Evolutionary conservation across 2,113 vertebrate genomes (phyloP).

Genomic region (Oostethus manadensis): DNA sequence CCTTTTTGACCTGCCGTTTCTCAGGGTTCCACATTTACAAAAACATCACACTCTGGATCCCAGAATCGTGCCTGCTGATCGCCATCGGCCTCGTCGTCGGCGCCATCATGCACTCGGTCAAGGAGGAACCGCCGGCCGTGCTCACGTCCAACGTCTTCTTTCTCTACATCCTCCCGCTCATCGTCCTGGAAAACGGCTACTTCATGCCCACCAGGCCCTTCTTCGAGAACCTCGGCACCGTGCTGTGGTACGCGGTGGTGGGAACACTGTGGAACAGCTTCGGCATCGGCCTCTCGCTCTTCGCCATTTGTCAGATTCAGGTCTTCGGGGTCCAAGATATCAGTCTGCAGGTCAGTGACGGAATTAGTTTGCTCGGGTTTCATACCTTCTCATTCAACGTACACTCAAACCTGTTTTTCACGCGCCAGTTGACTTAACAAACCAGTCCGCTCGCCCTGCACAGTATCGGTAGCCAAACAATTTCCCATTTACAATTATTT

Average conservation of each 20-base stretch:
- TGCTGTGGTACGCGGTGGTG: constrained; percentile 88
- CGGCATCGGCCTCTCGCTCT: constrained; percentile 86
- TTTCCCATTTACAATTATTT: no score
- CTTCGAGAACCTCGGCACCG: constrained; percentile 90
- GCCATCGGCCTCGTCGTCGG: constrained; percentile 87
- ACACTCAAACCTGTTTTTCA: no score
- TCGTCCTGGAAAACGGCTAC: constrained; percentile 87
- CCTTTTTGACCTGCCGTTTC: neutral
- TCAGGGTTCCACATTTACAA: constrained; percentile 91
- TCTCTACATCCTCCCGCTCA: constrained; percentile 88
- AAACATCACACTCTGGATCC: constrained; percentile 87
- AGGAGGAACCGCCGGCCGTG: constrained; percentile 84
- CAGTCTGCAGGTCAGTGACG: constrained; percentile 67
- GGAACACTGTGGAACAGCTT: constrained; percentile 92
- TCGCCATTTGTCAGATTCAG: constrained; percentile 85
- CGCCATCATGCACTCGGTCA: constrained; percentile 85
- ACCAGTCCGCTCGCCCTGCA: no score
- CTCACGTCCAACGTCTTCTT: constrained; percentile 89
- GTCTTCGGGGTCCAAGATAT: constrained; percentile 85
- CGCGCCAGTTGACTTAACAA: no score
- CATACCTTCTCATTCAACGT: no score
- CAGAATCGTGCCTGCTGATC: constrained; percentile 91
- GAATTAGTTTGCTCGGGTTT: no score
- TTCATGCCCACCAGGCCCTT: constrained; percentile 91
- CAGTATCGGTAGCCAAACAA: no score